Evolutionary conservation across 2,113 vertebrate genomes (phyloP).

Genomic region (Dolichotis patagonum): DNA sequence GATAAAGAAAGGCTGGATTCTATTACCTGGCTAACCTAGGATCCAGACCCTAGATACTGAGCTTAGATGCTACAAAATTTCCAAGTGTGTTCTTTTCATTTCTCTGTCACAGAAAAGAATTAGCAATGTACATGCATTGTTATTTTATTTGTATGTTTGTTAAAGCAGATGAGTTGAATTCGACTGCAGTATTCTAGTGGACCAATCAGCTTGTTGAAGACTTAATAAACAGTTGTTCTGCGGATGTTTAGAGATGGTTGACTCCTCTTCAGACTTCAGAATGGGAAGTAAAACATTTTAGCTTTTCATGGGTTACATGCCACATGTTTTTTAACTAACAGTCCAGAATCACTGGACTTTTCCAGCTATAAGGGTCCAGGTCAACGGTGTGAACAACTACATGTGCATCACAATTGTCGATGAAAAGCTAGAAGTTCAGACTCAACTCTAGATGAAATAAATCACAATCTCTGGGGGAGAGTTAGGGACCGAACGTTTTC

Average conservation of each 20-base stretch:
- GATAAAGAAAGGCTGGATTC: not conserved
- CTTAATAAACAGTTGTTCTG: conserved; percentile 1
- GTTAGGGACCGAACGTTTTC: not conserved
- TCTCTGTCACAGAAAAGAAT: conserved; percentile 57
- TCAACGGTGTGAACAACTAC: not conserved
- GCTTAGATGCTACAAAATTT: conserved; percentile 26
- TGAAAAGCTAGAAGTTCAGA: not conserved
- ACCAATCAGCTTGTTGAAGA: conserved; percentile 52
- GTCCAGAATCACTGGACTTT: not conserved
- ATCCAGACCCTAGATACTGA: not conserved
- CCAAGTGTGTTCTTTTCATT: conserved; percentile 6
- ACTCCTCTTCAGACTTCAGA: not conserved
- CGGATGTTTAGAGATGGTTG: not conserved
- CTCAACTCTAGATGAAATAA: not conserved
- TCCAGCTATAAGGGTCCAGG: not conserved
- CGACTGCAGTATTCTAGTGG: conserved; percentile 35
- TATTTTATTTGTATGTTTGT: conserved; percentile 68
- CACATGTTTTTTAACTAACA: not conserved
- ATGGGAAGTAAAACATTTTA: not conserved
- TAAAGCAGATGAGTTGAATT: conserved; percentile 50
- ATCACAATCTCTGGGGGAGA: not conserved
- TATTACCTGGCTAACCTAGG: not conserved
- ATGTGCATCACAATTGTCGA: not conserved
- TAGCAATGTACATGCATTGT: conserved; percentile 56
- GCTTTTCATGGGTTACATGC: not conserved